Conservation (phyloP, 2,797 vertebrate genomes). For the Labeo calbasu region DNA sequence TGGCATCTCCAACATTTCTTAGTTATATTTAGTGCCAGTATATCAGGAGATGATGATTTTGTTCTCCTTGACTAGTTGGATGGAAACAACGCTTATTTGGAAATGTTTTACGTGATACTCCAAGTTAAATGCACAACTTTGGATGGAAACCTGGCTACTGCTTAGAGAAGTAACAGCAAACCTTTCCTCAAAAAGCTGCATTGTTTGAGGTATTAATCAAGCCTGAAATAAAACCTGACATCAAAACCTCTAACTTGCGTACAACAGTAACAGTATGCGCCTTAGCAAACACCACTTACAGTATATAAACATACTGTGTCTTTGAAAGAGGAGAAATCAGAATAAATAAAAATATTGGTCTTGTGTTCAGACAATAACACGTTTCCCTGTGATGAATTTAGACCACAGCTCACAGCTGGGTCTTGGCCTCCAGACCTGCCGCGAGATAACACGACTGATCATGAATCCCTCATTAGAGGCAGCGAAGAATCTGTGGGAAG, state of each 20-base stretch:
- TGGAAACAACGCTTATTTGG: too few relatives aligned
- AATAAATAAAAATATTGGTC: not conserved
- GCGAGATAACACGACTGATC: not conserved
- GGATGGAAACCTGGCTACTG: not conserved
- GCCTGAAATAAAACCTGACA: not conserved
- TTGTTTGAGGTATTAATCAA: not conserved
- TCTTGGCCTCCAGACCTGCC: slow-evolving; percentile 1
- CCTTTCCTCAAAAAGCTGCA: not conserved
- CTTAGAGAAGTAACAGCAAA: not conserved
- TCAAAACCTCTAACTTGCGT: not conserved
- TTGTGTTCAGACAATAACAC: not conserved
- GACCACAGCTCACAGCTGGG: slow-evolving; percentile 18
- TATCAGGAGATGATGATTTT: too few relatives aligned
- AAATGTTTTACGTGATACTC: too few relatives aligned
- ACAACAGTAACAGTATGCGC: not conserved
- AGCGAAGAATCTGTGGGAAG: not conserved
- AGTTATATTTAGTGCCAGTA: too few relatives aligned
- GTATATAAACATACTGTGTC: not conserved
- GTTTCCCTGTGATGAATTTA: slow-evolving; percentile 13
- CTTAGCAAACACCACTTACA: not conserved
- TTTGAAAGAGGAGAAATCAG: not conserved
- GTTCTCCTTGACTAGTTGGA: too few relatives aligned
- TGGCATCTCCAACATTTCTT: too few relatives aligned
- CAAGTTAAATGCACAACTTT: too few relatives aligned
- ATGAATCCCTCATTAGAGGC: slow-evolving; percentile 35